Evolutionary conservation across 2,113 vertebrate genomes (phyloP).

Genomic region (Paradoxurus hermaphroditus): DNA sequence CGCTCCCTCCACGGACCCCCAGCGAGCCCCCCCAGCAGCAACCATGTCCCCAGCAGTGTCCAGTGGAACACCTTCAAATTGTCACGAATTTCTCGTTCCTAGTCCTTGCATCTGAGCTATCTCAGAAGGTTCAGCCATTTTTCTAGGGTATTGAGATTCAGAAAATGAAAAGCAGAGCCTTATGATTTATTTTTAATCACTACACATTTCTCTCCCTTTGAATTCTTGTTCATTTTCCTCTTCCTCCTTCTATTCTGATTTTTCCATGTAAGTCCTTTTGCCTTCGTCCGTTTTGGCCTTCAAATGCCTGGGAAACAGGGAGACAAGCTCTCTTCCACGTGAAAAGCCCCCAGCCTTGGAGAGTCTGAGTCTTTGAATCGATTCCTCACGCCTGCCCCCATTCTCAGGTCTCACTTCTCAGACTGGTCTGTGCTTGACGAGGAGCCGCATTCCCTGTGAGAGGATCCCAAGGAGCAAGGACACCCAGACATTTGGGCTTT

Average conservation of each 20-base stretch:
- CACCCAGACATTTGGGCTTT: not conserved
- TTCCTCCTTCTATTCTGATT: not conserved
- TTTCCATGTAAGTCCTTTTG: not conserved
- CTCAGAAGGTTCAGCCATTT: not conserved
- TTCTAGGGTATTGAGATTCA: not conserved
- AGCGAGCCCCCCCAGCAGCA: not conserved
- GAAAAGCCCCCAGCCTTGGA: not conserved
- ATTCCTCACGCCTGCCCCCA: not conserved
- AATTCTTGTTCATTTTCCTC: not conserved
- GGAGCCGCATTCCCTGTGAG: not conserved
- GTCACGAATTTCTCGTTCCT: not conserved
- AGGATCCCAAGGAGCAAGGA: not conserved
- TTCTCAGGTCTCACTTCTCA: not conserved
- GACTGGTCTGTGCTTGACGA: not conserved
- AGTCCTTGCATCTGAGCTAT: not conserved
- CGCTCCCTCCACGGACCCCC: fast-evolving
- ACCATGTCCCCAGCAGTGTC: not conserved
- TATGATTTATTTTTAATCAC: not conserved
- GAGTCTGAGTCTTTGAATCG: not conserved
- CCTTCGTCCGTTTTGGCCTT: not conserved
- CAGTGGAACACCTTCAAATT: not conserved
- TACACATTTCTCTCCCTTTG: not conserved
- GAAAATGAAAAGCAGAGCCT: not conserved
- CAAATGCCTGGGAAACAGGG: not conserved
- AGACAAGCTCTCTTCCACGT: not conserved